Percentiles rank a stretch among this genome's conserved stretches.
Conservation (phyloP, 1,140 invertebrate species). For the Coenobita brevimanus region DNA sequence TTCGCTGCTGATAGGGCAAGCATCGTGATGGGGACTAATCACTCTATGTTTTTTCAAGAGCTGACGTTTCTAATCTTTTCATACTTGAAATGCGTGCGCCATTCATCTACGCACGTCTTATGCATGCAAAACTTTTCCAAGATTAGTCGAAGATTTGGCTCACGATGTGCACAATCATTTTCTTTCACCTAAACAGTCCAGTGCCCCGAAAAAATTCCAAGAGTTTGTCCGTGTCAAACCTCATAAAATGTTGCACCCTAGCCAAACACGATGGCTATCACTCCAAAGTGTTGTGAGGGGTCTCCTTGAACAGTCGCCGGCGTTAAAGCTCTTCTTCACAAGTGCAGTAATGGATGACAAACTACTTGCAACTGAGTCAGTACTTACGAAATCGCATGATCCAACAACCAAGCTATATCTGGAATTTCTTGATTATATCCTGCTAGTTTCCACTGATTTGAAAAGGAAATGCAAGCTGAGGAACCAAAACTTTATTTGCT, state of each 20-base stretch:
- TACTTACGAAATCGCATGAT: neutral
- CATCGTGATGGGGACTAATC: no score
- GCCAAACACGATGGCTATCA: constrained; percentile 13
- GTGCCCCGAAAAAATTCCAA: neutral
- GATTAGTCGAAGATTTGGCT: no score
- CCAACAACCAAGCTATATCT: neutral
- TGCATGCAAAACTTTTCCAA: no score
- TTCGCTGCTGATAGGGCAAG: no score
- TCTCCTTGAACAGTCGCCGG: neutral
- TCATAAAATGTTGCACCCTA: no score
- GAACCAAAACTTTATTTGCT: neutral
- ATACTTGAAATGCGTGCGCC: no score
- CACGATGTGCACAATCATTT: no score
- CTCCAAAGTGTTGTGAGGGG: neutral
- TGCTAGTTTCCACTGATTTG: neutral
- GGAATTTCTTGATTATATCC: constrained; percentile 22
- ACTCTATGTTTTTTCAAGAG: no score
- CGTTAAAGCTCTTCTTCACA: neutral
- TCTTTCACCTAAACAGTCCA: neutral
- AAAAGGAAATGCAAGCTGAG: constrained; percentile 28
- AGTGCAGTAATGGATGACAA: neutral
- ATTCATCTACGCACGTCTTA: no score
- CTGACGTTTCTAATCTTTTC: no score
- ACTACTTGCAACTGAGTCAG: neutral
- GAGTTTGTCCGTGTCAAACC: constrained; percentile 3